Conservation (phyloP, 2,888 invertebrate genomes). For the Dynastes hyllus region DNA sequence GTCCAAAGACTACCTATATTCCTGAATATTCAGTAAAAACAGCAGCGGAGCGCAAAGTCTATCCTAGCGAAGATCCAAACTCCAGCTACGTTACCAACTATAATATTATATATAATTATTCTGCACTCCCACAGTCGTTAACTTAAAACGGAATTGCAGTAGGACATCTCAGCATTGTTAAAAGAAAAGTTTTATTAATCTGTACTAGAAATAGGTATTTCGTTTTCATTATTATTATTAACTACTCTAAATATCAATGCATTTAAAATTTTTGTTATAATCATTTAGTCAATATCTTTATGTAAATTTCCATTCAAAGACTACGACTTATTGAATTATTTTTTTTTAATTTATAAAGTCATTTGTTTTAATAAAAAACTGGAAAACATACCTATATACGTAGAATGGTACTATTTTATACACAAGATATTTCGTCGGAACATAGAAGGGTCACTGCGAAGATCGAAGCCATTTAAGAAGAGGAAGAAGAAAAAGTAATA, state of each 20-base stretch:
- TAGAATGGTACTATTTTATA: background rate
- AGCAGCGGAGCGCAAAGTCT: constrained; percentile 66
- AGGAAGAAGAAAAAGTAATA: constrained; percentile 22
- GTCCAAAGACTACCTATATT: constrained; percentile 68
- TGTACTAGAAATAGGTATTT: background rate
- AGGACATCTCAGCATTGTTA: background rate
- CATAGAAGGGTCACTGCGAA: constrained; percentile 35
- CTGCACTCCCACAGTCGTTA: constrained; percentile 27
- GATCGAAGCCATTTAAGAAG: constrained; percentile 20
- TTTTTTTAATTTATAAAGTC: constrained; percentile 27
- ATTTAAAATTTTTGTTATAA: background rate
- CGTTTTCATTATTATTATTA: background rate
- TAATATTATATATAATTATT: constrained; percentile 62
- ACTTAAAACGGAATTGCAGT: background rate
- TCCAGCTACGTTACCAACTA: constrained; percentile 56
- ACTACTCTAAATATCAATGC: background rate
- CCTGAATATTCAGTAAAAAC: constrained; percentile 64
- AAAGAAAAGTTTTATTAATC: constrained; percentile 17
- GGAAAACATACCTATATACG: background rate
- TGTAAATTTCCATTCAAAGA: constrained; percentile 24
- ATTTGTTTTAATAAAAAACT: constrained; percentile 4
- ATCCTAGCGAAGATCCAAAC: too few relatives aligned
- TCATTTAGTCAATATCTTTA: constrained; percentile 25
- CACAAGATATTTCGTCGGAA: constrained; percentile 9
- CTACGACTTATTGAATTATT: constrained; percentile 41